A percentile compares a stretch with the other conserved stretches of the same genome.
Conservation (phyloP, 1,140 invertebrate species). For the Drosophila sturtevanti region DNA sequence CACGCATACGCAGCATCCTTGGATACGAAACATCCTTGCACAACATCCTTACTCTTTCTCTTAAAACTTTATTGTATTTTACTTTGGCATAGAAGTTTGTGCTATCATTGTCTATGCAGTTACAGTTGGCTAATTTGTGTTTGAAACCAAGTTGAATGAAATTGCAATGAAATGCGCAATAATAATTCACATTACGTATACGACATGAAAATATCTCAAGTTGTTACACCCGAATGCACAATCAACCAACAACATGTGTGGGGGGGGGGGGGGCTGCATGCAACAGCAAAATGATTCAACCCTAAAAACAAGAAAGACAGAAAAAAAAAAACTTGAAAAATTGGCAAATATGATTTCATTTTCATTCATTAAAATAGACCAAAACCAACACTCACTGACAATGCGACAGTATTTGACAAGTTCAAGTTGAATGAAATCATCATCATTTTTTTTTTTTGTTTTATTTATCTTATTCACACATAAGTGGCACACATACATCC, state of each 20-base stretch:
- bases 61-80: conserved; percentile 48
- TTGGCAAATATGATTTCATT: conserved; percentile 53
- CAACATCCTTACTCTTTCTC: conserved; percentile 13
- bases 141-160: conserved; percentile 35
- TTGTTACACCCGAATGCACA: conserved; percentile 58
- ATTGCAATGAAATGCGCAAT: conserved; percentile 71
- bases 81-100: conserved; percentile 43
- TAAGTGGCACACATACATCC: too few relatives aligned
- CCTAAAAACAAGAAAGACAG: background rate
- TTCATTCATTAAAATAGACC: conserved; percentile 65
- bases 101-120: conserved; percentile 56
- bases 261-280: background rate
- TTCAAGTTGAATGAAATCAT: conserved; percentile 75
- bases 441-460: conserved; percentile 9
- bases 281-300: conserved; percentile 35
- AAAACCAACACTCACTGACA: conserved; percentile 1
- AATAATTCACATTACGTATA: conserved; percentile 75
- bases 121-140: conserved; percentile 72
- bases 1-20: conserved; percentile 12
- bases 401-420: conserved; percentile 49
- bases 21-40: conserved; percentile 13
- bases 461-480: too few relatives aligned
- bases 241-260: background rate
- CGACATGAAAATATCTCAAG: conserved; percentile 57
- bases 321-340: conserved; percentile 3